Conservation (phyloP, 2,888 invertebrate genomes). For the Cheilosia soror region DNA sequence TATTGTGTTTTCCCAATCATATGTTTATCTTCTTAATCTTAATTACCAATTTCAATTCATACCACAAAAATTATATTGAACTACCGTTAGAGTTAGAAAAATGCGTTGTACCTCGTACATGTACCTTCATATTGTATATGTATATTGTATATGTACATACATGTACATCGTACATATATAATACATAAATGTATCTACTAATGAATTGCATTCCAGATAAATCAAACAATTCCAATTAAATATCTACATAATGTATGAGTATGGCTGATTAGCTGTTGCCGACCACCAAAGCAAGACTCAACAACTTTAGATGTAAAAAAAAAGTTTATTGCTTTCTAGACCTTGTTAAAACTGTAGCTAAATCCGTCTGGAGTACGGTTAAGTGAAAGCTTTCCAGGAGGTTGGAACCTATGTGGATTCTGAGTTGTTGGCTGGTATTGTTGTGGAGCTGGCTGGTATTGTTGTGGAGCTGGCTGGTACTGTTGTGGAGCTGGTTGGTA, state of each 20-base stretch:
- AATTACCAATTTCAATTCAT: no score
- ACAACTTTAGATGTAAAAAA: not conserved
- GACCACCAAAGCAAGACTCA: not conserved
- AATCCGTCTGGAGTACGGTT: conserved; percentile 95
- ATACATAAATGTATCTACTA: no score
- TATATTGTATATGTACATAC: no score
- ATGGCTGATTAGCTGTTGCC: no score
- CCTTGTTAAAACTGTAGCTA: conserved; percentile 93
- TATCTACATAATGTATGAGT: not conserved
- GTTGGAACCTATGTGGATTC: conserved; percentile 90
- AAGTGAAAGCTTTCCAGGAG: conserved; percentile 93
- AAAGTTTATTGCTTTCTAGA: conserved; percentile 79
- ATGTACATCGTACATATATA: no score
- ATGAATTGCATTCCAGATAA: no score
- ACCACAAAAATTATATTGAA: no score
- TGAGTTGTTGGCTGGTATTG: conserved; percentile 86
- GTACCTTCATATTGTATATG: no score
- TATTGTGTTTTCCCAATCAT: no score
- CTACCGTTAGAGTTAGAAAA: no score
- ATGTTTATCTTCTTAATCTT: no score
- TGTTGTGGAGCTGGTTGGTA: conserved; percentile 84
- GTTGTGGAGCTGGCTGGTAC: conserved; percentile 79
- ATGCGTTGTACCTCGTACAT: no score
- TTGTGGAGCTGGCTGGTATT: conserved; percentile 78
- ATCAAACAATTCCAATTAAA: not conserved